Evolutionary conservation across 2,113 vertebrate species (phyloP).

Genomic region (Calonectris borealis): DNA sequence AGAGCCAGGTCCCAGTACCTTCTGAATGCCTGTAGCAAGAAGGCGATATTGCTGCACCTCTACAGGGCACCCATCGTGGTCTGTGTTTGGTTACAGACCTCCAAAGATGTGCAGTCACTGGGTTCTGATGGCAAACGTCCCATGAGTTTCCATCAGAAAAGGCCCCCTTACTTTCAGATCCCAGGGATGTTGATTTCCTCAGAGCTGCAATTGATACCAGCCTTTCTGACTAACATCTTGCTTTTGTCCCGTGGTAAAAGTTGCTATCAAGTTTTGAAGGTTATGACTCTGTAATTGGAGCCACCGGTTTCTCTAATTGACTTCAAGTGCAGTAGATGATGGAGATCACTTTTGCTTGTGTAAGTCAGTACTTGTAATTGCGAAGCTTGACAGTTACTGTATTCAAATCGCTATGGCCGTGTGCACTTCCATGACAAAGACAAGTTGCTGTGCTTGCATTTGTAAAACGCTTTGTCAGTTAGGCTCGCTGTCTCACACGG

Average conservation of each 20-base stretch:
- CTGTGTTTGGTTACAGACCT: neutral
- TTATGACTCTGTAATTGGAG: neutral
- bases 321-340: neutral
- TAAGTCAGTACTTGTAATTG: neutral
- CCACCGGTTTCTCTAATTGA: neutral
- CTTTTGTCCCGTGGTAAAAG: neutral
- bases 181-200: neutral
- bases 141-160: neutral
- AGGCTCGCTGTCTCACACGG: neutral
- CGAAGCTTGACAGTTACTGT: neutral
- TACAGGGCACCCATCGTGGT: rapidly evolving
- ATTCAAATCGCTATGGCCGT: neutral
- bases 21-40: neutral
- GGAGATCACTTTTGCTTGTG: neutral
- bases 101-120: neutral
- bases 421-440: neutral
- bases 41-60: neutral
- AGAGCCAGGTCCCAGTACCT: neutral
- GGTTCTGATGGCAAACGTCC: neutral
- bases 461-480: neutral
- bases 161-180: neutral
- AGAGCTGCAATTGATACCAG: neutral
- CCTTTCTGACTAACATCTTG: neutral
- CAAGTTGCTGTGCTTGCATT: neutral
- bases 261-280: neutral